Evolutionary conservation across 1,140 invertebrate species (phyloP), one percentile per base, ranked within the genome.

Genomic region (Akabosia matsudoensis): DNA sequence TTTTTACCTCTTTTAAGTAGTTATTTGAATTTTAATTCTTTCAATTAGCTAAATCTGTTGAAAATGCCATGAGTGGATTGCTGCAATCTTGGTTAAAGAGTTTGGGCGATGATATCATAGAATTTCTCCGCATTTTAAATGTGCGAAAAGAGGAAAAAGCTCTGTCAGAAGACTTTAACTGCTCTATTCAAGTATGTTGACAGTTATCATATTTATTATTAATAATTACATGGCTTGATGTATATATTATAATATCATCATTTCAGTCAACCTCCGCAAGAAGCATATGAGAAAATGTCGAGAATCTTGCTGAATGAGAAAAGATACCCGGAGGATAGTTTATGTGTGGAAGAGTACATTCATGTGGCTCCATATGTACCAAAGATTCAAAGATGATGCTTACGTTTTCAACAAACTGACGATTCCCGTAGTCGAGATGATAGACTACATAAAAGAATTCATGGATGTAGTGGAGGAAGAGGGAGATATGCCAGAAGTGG

Each of bases 361-460:
- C 28, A 2, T 67, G 4, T 67, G 61, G 61, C n/a, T 67, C 13
- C 31, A 67, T n/a, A 67, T 67, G 61, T 67, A 30, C 61, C 28
- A 67, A 30, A 28, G 61, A 30, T 67, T 67, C n/a, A 67, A 67
- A n/a, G 30, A 67, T 22, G 61, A 67, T 30, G 3, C 7, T 28
- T 67, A 67, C n/a, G 61, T 67, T 30, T 67, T 30, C 31, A 28
- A 28, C 7, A 28, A 31, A 67, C n/a, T 67, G 26, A 10, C 24
- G 26, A 2, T 67, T 13, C 24, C 26, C 7, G 30, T 31, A 13
- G n/a, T 2, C n/a, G 61, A 67, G 28, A 67, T 67, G 61, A 30
- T 67, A 10, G 61, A 67, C 24, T 67, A 67, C 61, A 67, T 67
- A 10, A 67, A 30, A 7, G 61, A 67, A n/a, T 67, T 30, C 28